Evolutionary conservation across 2,888 invertebrate genomes (phyloP).

Genomic region (Gandaritis pyraliata): DNA sequence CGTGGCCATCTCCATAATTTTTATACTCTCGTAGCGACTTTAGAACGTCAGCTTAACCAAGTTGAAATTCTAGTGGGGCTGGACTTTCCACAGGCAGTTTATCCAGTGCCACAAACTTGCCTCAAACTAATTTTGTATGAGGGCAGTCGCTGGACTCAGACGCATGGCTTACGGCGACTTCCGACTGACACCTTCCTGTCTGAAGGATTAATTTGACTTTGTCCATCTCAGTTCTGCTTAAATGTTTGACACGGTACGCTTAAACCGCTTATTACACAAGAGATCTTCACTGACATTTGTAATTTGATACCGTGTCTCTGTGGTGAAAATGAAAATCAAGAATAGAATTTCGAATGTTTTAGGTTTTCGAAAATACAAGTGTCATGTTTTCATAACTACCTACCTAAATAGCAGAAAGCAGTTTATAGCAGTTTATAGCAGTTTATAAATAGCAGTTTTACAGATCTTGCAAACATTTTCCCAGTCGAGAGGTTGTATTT

Average conservation of each 20-base stretch:
- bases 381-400: too few relatives aligned
- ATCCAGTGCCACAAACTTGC: conserved; percentile 58
- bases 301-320: conserved; percentile 14
- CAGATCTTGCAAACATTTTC: too few relatives aligned
- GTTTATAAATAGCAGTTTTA: too few relatives aligned
- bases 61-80: too few relatives aligned
- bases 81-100: conserved; percentile 58
- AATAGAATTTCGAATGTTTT: too few relatives aligned
- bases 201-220: conserved; percentile 63
- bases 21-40: neutral
- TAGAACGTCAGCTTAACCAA: neutral
- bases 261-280: conserved; percentile 30
- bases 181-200: conserved; percentile 56
- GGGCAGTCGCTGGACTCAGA: conserved; percentile 45
- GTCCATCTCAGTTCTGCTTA: conserved; percentile 49
- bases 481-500: too few relatives aligned
- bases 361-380: too few relatives aligned
- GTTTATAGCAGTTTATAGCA: too few relatives aligned
- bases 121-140: conserved; percentile 64
- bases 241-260: conserved; percentile 47
- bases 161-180: conserved; percentile 52
- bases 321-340: too few relatives aligned
- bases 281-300: conserved; percentile 10
- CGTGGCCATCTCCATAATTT: too few relatives aligned
- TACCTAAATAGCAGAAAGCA: too few relatives aligned